phyloP scores from a whole-genome alignment of 92 coral and sea anemone species.

The Epizoanthus scotinus region DNA sequence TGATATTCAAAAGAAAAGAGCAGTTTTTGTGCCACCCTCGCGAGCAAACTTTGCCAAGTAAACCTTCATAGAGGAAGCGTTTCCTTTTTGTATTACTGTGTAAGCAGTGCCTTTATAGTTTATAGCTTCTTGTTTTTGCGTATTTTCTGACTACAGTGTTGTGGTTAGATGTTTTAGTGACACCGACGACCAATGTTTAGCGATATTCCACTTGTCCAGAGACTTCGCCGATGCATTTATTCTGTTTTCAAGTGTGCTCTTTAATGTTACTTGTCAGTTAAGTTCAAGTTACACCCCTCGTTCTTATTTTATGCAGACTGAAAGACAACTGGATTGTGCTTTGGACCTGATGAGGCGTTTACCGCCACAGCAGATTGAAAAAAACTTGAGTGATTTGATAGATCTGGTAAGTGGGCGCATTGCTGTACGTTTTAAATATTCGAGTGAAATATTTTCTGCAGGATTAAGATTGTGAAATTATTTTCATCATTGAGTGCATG shows the following conservation, averaged over 20 bases:
- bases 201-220: constrained; percentile 2
- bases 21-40: constrained; percentile 56
- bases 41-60: background rate
- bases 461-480: background rate
- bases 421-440: background rate
- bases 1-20: constrained; percentile 48
- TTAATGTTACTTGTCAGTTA: background rate
- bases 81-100: background rate
- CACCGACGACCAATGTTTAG: background rate
- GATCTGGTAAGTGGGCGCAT: constrained; percentile 76
- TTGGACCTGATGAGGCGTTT: constrained; percentile 99
- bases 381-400: constrained; percentile 93
- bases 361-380: constrained; percentile 99
- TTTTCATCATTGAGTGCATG: background rate
- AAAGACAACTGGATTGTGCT: constrained; percentile 96
- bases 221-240: constrained; percentile 26
- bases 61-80: background rate
- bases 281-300: constrained; percentile 24
- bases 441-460: background rate
- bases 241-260: constrained; percentile 37
- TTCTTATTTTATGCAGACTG: constrained; percentile 70
- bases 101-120: background rate
- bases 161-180: background rate
- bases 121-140: background rate
- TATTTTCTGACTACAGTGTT: background rate